Evolutionary conservation across 2,797 vertebrate genomes (phyloP), one percentile per base, ranked within the genome.

Genomic region (Sebastiscus albofasciatus): DNA sequence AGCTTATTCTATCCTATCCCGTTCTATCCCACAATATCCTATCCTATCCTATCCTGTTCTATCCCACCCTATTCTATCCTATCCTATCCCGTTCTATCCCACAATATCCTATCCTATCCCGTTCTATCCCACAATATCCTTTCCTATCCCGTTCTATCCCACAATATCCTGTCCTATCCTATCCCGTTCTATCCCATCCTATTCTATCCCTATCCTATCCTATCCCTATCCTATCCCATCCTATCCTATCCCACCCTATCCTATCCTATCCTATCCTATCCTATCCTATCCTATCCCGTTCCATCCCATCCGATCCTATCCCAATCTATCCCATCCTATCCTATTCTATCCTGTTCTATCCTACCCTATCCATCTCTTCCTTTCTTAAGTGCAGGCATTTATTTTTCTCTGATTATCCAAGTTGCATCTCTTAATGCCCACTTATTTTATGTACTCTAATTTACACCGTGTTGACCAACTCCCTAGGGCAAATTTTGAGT

Each of bases 391-490:
- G 22, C 33, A 54, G 29, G 13, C 49, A 75, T 70, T 77, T 75
- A 65, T 69, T 79, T 67, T 61, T 60, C 29, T 71, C 52, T 66
- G n/a, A 82, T 85, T 72, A 83, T 85, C 54, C 69, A 75, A 52
- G 66, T 67, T 69, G 33, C 65, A 85, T 82, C 64, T 82, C 13
- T 60, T 80, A 80, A 86, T 85, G 71, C 24, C 52, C 66, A 85
- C 87, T 82, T 86, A 82, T 81, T 87, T 83, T 77, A 83, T 91
- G 82, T 75, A 58, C 39, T 89, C 36, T 67, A 80, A 76, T 86
- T 72, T 79, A 81, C 60, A 81, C 58, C 6, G 58, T 85, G 80
- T 80, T 82, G 84, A 84, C 73, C 31, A 81, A 66, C 33, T 72
- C 81, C 84, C 71, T 13, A 11, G 78, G 84, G 86, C 74, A 76